Percentiles rank a stretch among this genome's conserved stretches.
Conservation (phyloP, 23 tunicate genomes). For the Diplosoma virens region DNA sequence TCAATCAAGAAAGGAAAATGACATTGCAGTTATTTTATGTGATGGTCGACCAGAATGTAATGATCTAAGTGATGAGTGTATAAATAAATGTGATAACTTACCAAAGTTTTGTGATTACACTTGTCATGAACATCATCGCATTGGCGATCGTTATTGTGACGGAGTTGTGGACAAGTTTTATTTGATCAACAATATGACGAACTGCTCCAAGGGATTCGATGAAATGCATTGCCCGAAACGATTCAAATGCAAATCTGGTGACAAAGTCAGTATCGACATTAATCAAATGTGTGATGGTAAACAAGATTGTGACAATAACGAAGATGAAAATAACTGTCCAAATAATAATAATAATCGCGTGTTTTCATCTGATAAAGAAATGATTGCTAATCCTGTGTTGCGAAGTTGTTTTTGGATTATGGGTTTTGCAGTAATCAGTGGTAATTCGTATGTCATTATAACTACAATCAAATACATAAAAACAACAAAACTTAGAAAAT, state of each 20-base stretch:
- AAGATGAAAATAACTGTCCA: conserved; percentile 68
- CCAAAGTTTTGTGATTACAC: conserved; percentile 1
- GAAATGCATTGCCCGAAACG: conserved; percentile 6
- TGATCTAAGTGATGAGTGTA: conserved; percentile 1
- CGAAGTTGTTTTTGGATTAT: conserved; percentile 50
- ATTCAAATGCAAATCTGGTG: conserved; percentile 2
- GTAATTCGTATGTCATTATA: conserved; percentile 42
- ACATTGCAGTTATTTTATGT: too few species aligned
- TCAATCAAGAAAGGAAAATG: too few species aligned
- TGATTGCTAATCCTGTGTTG: conserved; percentile 33
- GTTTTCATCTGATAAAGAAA: conserved; percentile 50
- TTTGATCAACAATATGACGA: background rate
- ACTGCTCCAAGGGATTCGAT: conserved; percentile 14
- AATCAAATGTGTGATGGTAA: conserved; percentile 30
- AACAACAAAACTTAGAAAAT: background rate
- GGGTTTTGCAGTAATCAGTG: conserved; percentile 40
- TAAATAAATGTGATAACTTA: background rate
- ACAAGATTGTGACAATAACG: conserved; percentile 46
- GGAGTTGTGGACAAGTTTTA: background rate
- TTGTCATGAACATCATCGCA: background rate
- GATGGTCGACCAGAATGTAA: conserved; percentile 7
- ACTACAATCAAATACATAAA: conserved; percentile 1
- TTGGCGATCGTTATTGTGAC: conserved; percentile 22
- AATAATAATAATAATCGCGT: background rate
- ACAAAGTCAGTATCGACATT: background rate